These are phyloP conservation scores for Xiphias gladius DNA, from an alignment of 2,113 vertebrate species.

Conservation along the genomic window DNA sequence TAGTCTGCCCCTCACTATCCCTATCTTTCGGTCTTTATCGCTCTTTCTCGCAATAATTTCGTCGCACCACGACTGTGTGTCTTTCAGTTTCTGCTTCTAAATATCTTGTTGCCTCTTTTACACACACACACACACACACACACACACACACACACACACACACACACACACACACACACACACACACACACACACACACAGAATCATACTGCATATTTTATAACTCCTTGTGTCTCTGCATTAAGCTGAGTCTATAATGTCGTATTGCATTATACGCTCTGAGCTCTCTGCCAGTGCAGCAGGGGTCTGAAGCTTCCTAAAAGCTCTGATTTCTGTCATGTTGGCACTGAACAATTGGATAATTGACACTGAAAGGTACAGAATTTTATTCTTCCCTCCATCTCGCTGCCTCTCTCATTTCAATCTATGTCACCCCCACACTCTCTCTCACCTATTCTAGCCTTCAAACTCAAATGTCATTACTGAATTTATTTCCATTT, in stretches of 20 bases:
- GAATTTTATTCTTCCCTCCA: slow-evolving; percentile 69
- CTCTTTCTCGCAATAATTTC: slow-evolving; percentile 33
- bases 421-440: slow-evolving; percentile 36
- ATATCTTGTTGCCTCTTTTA: slow-evolving; percentile 25
- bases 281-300: slow-evolving; percentile 40
- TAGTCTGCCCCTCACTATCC: neutral
- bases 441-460: slow-evolving; percentile 22
- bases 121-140: slow-evolving; percentile 28
- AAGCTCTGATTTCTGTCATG: slow-evolving; percentile 84
- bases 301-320: slow-evolving; percentile 73
- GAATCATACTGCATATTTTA: slow-evolving; percentile 79
- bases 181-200: slow-evolving; percentile 42
- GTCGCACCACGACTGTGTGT: slow-evolving; percentile 26
- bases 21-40: neutral
- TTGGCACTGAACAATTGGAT: slow-evolving; percentile 75
- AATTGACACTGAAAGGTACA: slow-evolving; percentile 82
- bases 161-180: slow-evolving; percentile 3
- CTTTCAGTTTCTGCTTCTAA: slow-evolving; percentile 34
- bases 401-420: slow-evolving; percentile 45
- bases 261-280: slow-evolving; percentile 81
- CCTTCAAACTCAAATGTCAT: slow-evolving; percentile 54
- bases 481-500: slow-evolving; percentile 48
- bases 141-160: slow-evolving; percentile 17
- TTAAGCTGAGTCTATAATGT: slow-evolving; percentile 79
- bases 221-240: slow-evolving; percentile 78